Percentiles rank a stretch among this genome's conserved stretches.
phyloP scores from a whole-genome alignment of 2,113 vertebrate genomes.

The Tragelaphus imberbis region DNA sequence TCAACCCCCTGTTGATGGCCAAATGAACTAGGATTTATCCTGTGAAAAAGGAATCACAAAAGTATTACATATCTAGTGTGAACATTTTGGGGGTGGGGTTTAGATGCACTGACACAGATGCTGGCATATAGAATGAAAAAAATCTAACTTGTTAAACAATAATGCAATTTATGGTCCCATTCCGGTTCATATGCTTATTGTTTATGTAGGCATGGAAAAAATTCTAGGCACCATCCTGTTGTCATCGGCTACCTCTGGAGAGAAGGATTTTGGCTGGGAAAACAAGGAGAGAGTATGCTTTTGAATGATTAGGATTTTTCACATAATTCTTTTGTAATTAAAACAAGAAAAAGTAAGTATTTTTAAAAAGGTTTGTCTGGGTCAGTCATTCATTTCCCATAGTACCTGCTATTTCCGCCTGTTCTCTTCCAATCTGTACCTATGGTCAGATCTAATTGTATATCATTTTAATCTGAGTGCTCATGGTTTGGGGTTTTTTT shows the following conservation, averaged over 20 bases:
- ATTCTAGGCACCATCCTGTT: neutral
- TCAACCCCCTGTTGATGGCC: neutral
- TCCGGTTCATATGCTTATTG: neutral
- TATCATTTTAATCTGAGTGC: neutral
- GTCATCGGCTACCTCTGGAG: neutral
- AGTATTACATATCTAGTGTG: neutral
- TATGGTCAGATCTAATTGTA: neutral
- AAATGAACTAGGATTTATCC: neutral
- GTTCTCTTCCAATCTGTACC: neutral
- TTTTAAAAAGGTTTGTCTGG: neutral
- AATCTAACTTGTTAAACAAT: neutral
- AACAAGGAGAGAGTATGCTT: neutral
- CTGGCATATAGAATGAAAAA: neutral
- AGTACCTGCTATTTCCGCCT: neutral
- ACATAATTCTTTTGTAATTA: neutral
- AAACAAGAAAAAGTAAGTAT: slow-evolving; percentile 15
- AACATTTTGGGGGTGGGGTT: neutral
- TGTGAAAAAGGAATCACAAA: neutral
- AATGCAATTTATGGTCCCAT: neutral
- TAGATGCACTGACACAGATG: neutral
- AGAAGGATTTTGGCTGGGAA: neutral
- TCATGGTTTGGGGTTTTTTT: neutral
- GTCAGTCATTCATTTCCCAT: neutral
- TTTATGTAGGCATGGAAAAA: neutral
- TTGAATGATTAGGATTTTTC: slow-evolving; percentile 19